Conservation (phyloP, 2,888 invertebrate genomes). For the Stenchaetothrips biformis region DNA sequence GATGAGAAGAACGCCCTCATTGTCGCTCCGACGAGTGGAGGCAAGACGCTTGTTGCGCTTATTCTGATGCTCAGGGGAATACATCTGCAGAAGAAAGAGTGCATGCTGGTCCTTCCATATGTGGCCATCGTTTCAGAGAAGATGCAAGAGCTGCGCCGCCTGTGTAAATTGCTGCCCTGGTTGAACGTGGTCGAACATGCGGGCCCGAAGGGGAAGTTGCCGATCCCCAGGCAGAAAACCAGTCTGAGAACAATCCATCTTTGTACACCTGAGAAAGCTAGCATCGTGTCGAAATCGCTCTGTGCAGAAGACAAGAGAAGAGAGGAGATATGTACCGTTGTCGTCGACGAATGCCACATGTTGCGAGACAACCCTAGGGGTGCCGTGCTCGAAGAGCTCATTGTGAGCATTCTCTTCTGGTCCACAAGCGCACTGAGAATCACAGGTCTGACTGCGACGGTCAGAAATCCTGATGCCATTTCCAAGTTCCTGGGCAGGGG, state of each 20-base stretch:
- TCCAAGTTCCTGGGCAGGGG: background rate
- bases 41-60: too few relatives aligned
- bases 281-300: background rate
- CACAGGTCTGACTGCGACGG: background rate
- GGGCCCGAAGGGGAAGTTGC: background rate
- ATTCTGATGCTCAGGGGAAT: background rate
- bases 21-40: too few relatives aligned
- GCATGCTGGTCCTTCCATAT: background rate
- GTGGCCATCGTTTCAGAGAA: background rate
- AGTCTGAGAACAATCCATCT: background rate
- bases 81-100: background rate
- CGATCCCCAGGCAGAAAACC: background rate
- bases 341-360: background rate
- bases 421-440: background rate
- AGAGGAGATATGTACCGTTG: background rate
- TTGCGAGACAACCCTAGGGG: background rate
- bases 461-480: background rate
- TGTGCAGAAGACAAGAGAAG: background rate
- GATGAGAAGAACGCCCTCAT: too few relatives aligned
- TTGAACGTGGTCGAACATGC: background rate
- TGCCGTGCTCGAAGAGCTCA: background rate
- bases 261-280: background rate
- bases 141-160: background rate
- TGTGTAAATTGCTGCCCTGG: background rate
- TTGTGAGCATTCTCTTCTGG: background rate